Conservation (phyloP, 2,113 vertebrate species). For the Ifrita kowaldi region DNA sequence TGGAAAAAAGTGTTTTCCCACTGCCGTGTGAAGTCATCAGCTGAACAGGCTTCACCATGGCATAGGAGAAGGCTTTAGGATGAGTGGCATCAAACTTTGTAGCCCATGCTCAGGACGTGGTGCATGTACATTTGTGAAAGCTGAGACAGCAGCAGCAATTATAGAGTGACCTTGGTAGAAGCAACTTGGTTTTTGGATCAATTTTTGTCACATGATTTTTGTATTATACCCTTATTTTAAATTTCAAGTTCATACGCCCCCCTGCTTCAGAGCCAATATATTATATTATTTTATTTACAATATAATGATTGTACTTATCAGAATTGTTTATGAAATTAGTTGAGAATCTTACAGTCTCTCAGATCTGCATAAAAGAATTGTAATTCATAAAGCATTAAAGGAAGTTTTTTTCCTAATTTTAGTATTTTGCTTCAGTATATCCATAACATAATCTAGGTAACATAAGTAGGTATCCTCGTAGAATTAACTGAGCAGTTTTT, state of each 20-base stretch:
- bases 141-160: neutral
- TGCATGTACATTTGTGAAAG: neutral
- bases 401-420: neutral
- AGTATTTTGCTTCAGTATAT: neutral
- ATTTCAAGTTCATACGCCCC: neutral
- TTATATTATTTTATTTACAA: neutral
- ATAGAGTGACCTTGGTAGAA: neutral
- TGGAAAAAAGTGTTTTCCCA: neutral
- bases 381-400: neutral
- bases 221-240: neutral
- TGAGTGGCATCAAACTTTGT: rapidly evolving
- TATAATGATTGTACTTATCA: neutral
- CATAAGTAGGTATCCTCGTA: neutral
- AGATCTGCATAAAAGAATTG: neutral
- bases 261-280: neutral
- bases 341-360: neutral
- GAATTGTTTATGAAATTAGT: neutral
- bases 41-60: neutral
- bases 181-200: neutral
- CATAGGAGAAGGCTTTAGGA: neutral
- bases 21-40: neutral
- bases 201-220: neutral
- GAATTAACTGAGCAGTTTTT: neutral
- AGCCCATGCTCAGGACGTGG: neutral
- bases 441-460: neutral